Percentiles rank a stretch among this genome's conserved stretches.
Conservation (phyloP, 2,888 invertebrate genomes). For the Drosophila testacea region DNA sequence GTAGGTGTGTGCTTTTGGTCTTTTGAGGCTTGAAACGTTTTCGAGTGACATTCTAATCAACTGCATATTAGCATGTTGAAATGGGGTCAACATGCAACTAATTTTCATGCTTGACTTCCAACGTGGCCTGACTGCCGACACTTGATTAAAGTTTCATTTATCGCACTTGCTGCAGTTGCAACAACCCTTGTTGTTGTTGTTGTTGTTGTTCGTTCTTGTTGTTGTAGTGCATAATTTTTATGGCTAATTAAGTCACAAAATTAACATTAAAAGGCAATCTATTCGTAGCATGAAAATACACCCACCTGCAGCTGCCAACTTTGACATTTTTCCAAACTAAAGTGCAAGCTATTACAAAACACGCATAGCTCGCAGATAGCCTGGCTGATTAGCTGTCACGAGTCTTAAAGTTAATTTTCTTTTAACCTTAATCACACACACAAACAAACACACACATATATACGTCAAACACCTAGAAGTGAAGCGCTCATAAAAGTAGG, state of each 20-base stretch:
- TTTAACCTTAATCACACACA: constrained; percentile 61
- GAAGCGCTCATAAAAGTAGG: constrained; percentile 23
- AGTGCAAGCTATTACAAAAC: constrained; percentile 12
- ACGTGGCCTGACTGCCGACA: constrained; percentile 44
- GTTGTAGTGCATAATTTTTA: constrained; percentile 51
- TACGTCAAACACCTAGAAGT: constrained; percentile 3
- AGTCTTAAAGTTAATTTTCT: constrained; percentile 52
- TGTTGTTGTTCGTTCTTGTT: not conserved
- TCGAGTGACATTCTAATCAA: constrained; percentile 78
- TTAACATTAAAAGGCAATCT: constrained; percentile 75
- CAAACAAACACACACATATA: constrained; percentile 3
- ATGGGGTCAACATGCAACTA: constrained; percentile 59
- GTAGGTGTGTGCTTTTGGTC: constrained; percentile 3
- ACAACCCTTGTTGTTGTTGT: constrained; percentile 5
- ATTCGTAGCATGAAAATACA: constrained; percentile 37
- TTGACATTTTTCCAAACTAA: constrained; percentile 34
- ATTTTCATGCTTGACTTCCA: constrained; percentile 40
- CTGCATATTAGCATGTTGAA: constrained; percentile 74
- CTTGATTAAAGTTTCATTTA: constrained; percentile 68
- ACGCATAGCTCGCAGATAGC: constrained; percentile 33
- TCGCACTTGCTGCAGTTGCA: constrained; percentile 31
- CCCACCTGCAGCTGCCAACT: constrained; percentile 5
- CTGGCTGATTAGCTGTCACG: constrained; percentile 31
- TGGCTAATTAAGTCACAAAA: constrained; percentile 78
- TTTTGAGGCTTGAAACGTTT: constrained; percentile 22